Evolutionary conservation across 1,140 invertebrate genomes (phyloP).

Genomic region (Leptopilina boulardi): DNA sequence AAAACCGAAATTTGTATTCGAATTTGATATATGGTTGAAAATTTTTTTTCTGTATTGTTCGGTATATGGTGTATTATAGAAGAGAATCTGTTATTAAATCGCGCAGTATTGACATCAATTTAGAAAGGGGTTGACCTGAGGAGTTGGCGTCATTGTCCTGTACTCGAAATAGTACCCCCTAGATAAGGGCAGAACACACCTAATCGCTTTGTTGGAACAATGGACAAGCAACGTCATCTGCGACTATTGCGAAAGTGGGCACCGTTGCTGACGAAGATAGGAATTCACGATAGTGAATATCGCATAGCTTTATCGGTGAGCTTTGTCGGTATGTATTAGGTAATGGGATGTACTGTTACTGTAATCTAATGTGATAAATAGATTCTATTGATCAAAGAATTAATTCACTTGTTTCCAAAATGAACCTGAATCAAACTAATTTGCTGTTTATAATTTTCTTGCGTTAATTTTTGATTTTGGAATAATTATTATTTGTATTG

Average conservation of each 20-base stretch:
- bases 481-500: too few relatives aligned
- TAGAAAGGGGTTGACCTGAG: background rate
- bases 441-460: too few relatives aligned
- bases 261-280: conserved; percentile 54
- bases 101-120: background rate
- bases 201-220: conserved; percentile 72
- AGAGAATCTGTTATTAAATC: too few relatives aligned
- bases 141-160: conserved; percentile 46
- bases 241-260: conserved; percentile 67
- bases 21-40: too few relatives aligned
- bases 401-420: conserved; percentile 2
- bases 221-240: conserved; percentile 68
- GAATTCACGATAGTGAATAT: conserved; percentile 48
- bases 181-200: conserved; percentile 64
- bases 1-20: too few relatives aligned
- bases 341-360: background rate
- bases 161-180: conserved; percentile 45
- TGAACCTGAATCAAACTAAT: background rate
- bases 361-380: conserved; percentile 26
- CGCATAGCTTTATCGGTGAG: conserved; percentile 19
- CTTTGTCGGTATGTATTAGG: conserved; percentile 28
- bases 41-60: too few relatives aligned
- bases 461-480: too few relatives aligned
- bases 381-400: conserved; percentile 22
- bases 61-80: too few relatives aligned